Base-by-base conservation (phyloP, 2,797 vertebrate genomes). In the Lepidocolaptes lacrymiger region DNA sequence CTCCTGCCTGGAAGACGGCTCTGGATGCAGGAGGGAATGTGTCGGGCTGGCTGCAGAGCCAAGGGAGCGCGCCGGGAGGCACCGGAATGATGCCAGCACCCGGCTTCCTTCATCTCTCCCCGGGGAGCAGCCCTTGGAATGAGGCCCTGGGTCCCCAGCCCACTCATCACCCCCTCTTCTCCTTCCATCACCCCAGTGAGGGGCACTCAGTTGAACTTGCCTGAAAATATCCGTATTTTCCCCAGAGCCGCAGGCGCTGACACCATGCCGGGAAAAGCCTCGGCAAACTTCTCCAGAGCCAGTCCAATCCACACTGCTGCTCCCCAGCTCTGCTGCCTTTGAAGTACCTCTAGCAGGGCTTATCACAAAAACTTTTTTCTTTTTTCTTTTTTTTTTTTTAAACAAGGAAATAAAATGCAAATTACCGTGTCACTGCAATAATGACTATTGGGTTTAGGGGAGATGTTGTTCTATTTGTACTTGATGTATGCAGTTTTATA, bases 201-300 rank as follows among this genome's bases (percentile, higher is more conserved):
- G 32, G 46, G n/a, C 27, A 13, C 3, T 9, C 11, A 1, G 30
- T 51, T 55, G 71, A 72, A 79, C 48, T 12, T 43, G 37, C 59
- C 75, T 39, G 61, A 39, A 89, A 76, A 58, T 41, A 32, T 3
- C 15, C 4, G n/a, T 1, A 1, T 66, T 73, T 46, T 6, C 55
- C 52, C 18, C 34, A 3, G 51, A 80, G 51, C 26, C 1, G 0
- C 46, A 1, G 11, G 56, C 17, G 1, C 28, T 0, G 3, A 46
- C 46, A 36, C 12, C 52, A 7, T 32, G 37, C 46, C 0, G 0
- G 85, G 20, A 79, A 79, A 85, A 83, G 21, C 26, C 41, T 49
- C 28, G 2, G 7, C 46, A 85, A 83, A 83, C 30, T 92, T 73
- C 48, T 74, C 48, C 12, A 1, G 52, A 93, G 22, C 19, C 19